phyloP scores from a whole-genome alignment of 2,888 invertebrate species.

The Cryptophagus acutangulus region DNA sequence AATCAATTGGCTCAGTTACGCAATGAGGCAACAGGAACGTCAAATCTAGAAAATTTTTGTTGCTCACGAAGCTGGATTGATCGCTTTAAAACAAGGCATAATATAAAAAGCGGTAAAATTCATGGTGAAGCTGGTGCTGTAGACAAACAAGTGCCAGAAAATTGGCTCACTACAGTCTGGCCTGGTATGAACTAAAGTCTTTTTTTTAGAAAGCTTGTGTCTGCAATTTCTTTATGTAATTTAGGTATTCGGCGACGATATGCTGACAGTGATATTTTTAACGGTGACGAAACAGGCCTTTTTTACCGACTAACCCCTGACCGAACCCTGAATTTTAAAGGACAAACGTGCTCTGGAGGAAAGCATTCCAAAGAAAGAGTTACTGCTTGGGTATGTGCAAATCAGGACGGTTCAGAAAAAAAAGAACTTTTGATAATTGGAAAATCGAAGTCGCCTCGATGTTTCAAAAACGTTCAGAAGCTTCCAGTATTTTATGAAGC shows the following conservation, averaged over 20 bases:
- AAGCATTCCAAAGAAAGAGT: slow-evolving; percentile 33
- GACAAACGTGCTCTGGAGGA: slow-evolving; percentile 31
- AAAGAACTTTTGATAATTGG: slow-evolving; percentile 17
- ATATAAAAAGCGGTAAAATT: slow-evolving; percentile 23
- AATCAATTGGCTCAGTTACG: slow-evolving; percentile 19
- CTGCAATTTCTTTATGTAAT: too few species aligned
- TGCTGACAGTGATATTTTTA: slow-evolving; percentile 28
- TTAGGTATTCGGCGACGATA: slow-evolving; percentile 16
- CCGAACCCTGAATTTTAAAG: slow-evolving; percentile 29
- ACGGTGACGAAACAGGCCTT: slow-evolving; percentile 33
- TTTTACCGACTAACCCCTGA: slow-evolving; percentile 28
- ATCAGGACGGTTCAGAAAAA: slow-evolving; percentile 31
- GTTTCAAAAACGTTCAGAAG: slow-evolving; percentile 14
- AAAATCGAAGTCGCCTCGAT: slow-evolving; percentile 17
- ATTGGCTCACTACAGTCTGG: slow-evolving; percentile 20
- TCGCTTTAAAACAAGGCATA: slow-evolving; percentile 23
- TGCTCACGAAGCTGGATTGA: slow-evolving; percentile 23
- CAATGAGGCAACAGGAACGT: too few species aligned
- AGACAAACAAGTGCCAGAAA: slow-evolving; percentile 11
- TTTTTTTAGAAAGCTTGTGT: too few species aligned
- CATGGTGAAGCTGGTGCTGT: slow-evolving; percentile 20
- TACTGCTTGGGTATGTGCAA: slow-evolving; percentile 27
- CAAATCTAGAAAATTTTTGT: slow-evolving; percentile 20
- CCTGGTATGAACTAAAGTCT: too few species aligned
- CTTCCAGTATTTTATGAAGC: slow-evolving; percentile 18